Evolutionary conservation across 2,113 vertebrate genomes (phyloP), one percentile per base, ranked within the genome.

Genomic region (Corynorhinus townsendii): DNA sequence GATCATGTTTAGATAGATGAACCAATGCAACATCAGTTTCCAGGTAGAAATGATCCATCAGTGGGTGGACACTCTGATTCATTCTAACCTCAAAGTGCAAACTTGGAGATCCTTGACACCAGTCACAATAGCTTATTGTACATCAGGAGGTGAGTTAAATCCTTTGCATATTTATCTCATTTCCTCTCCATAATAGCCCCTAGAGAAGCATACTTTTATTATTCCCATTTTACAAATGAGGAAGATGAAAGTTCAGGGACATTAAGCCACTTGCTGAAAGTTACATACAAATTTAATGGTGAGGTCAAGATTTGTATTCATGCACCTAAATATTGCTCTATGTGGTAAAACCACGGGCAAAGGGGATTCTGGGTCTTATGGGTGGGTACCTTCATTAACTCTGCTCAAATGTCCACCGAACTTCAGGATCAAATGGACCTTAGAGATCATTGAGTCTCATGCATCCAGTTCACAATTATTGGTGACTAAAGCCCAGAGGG

Each of bases 191-290:
- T 43, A n/a, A 86, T 9, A 64, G 9, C 28, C 59, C 49, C 47
- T 33, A 26, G 49, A 73, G 19, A 40, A 26, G 5, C 59, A 20
- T 20, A 56, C 35, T 54, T 40, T 79, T 35, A 59, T n/a, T 76
- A 68, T 24, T 79, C 33, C 49, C 54, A 56, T 71, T 77, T 91
- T 88, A 92, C 43, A 89, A 85, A 79, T 40, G 43, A 94, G n/a
- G 52, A 49, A 30, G 14, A 72, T 85, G 22, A 89, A 93, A 84
- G 33, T n/a, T 92, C 76, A 86, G 26, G 54, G n/a, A 77, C 43
- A 52, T 73, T 52, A 66, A 68, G 59, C 24, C 14, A 10, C 30
- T 81, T 84, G 40, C 76, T 83, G 47, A 66, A 68, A 68, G 16
- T 35, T 19, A 40, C 19, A n/a, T 11, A 54, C 4, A 28, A 45